A percentile compares a stretch with the other conserved stretches of the same genome.
These are phyloP conservation scores for Hemistola chrysoprasaria DNA, from an alignment of 2,888 invertebrate genomes.

Conservation along the genomic window DNA sequence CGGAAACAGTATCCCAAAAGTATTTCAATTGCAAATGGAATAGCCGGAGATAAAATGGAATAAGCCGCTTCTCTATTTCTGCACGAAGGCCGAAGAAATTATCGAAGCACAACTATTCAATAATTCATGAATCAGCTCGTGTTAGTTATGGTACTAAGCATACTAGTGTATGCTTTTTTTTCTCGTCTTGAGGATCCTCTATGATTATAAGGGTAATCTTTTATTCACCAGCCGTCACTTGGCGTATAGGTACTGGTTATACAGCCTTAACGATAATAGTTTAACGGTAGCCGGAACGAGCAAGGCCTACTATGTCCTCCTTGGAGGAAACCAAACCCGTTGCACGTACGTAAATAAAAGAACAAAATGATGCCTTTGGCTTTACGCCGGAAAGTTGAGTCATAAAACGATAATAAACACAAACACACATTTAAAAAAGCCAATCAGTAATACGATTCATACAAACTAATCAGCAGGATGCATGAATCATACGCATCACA, in stretches of 20 bases:
- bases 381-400: constrained; percentile 52
- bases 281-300: constrained; percentile 20
- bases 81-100: constrained; percentile 40
- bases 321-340: constrained; percentile 30
- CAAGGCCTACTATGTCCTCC: constrained; percentile 14
- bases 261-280: constrained; percentile 17
- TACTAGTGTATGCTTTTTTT: constrained; percentile 12
- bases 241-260: constrained; percentile 12
- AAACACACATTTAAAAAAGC: constrained; percentile 40
- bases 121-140: constrained; percentile 39
- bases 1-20: constrained; percentile 49
- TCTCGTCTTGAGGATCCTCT: constrained; percentile 14
- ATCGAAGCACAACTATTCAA: constrained; percentile 35
- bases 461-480: constrained; percentile 45
- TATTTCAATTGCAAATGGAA: constrained; percentile 52
- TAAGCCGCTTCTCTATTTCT: constrained; percentile 34
- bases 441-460: constrained; percentile 54
- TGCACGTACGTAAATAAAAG: constrained; percentile 26
- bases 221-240: constrained; percentile 14
- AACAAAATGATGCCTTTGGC: constrained; percentile 21
- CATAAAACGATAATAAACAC: constrained; percentile 37
- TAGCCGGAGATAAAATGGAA: constrained; percentile 46
- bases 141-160: constrained; percentile 24
- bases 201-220: constrained; percentile 15
- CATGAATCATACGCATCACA: constrained; percentile 46